phyloP scores from a whole-genome alignment of 2,113 vertebrate genomes.

The Ailurus styani region DNA sequence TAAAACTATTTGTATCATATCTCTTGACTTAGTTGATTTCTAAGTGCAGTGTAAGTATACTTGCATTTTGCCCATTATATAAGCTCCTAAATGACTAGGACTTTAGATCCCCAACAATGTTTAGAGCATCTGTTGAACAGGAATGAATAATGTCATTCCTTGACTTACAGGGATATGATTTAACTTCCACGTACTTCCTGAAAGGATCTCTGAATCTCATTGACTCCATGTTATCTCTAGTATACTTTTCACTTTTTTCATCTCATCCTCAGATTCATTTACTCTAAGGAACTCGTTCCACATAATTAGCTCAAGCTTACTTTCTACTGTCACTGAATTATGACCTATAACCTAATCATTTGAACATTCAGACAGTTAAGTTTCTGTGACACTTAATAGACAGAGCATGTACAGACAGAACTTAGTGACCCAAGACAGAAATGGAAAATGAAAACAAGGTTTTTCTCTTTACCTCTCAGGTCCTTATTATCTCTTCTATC shows the following conservation, averaged over 20 bases:
- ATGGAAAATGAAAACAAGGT: not conserved
- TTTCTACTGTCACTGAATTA: not conserved
- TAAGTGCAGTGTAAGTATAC: not conserved
- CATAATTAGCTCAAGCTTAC: not conserved
- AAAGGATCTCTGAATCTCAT: not conserved
- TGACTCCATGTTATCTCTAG: not conserved
- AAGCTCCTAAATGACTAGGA: not conserved
- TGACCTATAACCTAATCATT: not conserved
- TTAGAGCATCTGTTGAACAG: not conserved
- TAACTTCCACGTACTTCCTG: not conserved
- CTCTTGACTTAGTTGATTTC: not conserved
- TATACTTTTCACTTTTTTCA: not conserved
- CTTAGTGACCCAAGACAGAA: not conserved
- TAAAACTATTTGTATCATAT: not conserved
- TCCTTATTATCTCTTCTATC: not conserved
- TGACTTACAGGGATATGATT: not conserved
- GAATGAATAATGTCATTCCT: not conserved
- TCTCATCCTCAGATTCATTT: not conserved
- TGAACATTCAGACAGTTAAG: not conserved
- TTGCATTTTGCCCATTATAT: not conserved
- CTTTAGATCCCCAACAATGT: not conserved
- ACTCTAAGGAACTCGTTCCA: not conserved
- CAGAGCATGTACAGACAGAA: not conserved
- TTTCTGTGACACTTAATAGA: not conserved
- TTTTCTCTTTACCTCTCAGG: not conserved